Conservation (phyloP, 2,797 vertebrate genomes). For the Danio choprae region DNA sequence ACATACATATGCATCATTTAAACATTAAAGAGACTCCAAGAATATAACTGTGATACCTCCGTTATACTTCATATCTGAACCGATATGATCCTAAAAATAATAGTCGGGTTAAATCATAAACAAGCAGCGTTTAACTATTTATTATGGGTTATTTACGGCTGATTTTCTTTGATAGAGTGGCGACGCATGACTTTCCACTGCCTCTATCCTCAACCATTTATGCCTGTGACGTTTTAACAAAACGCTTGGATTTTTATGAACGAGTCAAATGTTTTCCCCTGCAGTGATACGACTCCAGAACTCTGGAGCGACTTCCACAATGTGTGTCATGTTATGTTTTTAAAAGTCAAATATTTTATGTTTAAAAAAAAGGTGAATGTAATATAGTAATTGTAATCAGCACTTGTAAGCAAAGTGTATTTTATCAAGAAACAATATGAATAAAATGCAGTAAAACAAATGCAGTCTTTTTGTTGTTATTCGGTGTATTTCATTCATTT, state of each 20-base stretch:
- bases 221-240: constrained; percentile 25
- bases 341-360: constrained; percentile 73
- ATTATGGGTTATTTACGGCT: constrained; percentile 19
- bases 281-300: constrained; percentile 13
- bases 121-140: neutral
- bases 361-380: constrained; percentile 82
- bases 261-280: neutral
- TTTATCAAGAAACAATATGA: constrained; percentile 81
- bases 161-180: constrained; percentile 5
- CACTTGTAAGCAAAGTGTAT: constrained; percentile 85
- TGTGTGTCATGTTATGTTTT: constrained; percentile 67
- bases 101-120: neutral
- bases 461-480: constrained; percentile 5
- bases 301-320: constrained; percentile 62
- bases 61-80: constrained; percentile 31
- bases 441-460: constrained; percentile 74
- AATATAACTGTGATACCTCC: constrained; percentile 47
- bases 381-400: constrained; percentile 84
- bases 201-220: constrained; percentile 16
- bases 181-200: constrained; percentile 17
- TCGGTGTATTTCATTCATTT: neutral
- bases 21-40: constrained; percentile 40
- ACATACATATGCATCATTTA: constrained; percentile 28
- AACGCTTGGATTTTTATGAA: constrained; percentile 20
- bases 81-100: constrained; percentile 9